Evolutionary conservation across 2,113 vertebrate species (phyloP), one percentile per base, ranked within the genome.

Genomic region (Clinocottus analis): DNA sequence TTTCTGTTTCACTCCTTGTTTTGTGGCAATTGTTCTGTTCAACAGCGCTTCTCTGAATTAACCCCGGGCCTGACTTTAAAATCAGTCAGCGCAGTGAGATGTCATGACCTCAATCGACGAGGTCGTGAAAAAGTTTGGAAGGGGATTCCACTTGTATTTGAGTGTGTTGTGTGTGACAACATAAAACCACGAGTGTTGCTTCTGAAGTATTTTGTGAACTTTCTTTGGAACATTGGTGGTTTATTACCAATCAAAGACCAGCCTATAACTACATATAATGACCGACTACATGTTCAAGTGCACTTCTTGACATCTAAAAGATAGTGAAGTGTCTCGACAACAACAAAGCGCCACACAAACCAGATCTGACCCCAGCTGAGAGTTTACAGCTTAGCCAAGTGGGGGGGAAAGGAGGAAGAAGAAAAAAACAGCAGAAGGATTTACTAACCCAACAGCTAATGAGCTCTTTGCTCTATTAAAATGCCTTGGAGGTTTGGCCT

Each of bases 381-480:
- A 10, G 58, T 62, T 45, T 31, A 35, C 3, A 61, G 58, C 7
- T 27, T 59, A 49, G 35, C 47, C 77, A 25, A 29, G 37, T 29
- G 3, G 47, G 4, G 49, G 47, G 17, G 17, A 3, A 6, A 7
- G 45, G 5, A 7, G 7, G 19, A 21, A n/a, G 45, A 19, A 19
- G 45, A n/a, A 11, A 25, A 55, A 65, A 45, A 35, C 39, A 63
- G 7, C 23, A 67, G 68, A 66, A 11, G 29, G 68, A 11, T 67
- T n/a, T 23, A 53, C 51, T 29, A 68, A 73, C 62, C 45, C 33
- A 68, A 23, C 31, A 67, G 29, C 21, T 37, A 39, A 7, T 58
- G 41, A 63, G 72, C 63, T 61, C 23, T 49, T 51, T 19, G 2
- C 66, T 80, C 25, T 33, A 49, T 66, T 11, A 23, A 62, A 84